A percentile compares a stretch with the other conserved stretches of the same genome.
Conservation (phyloP, 2,113 vertebrate genomes). For the Oenanthe melanoleuca region DNA sequence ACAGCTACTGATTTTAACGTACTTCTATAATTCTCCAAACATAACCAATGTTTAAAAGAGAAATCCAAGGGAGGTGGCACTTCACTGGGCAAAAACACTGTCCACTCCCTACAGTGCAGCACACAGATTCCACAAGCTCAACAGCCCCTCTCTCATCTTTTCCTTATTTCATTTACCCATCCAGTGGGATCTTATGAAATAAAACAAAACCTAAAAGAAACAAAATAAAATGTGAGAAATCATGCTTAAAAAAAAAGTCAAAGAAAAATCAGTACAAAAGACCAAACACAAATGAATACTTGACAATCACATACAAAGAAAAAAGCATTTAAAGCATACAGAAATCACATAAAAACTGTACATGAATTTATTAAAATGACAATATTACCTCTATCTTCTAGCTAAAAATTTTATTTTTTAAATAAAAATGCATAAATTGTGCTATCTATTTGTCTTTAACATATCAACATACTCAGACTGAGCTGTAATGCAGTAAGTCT, state of each 20-base stretch:
- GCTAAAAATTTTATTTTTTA: neutral
- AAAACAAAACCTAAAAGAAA: constrained; percentile 98
- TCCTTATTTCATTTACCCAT: constrained; percentile 85
- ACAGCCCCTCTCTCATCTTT: constrained; percentile 78
- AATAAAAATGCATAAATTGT: neutral
- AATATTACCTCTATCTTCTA: neutral
- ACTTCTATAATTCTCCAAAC: constrained; percentile 55
- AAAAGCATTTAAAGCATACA: constrained; percentile 55
- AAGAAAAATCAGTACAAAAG: constrained; percentile 69
- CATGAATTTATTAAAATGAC: neutral
- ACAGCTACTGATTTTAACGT: constrained; percentile 60
- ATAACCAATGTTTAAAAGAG: constrained; percentile 64
- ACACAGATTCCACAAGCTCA: constrained; percentile 75
- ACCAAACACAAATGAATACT: constrained; percentile 60
- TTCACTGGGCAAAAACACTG: constrained; percentile 69
- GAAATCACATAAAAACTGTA: constrained; percentile 40
- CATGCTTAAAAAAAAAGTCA: constrained; percentile 65
- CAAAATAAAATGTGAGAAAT: constrained; percentile 84
- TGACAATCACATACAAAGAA: constrained; percentile 51
- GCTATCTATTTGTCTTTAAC: neutral
- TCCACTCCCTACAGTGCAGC: constrained; percentile 72
- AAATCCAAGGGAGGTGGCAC: constrained; percentile 61
- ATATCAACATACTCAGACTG: neutral
- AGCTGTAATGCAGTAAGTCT: neutral
- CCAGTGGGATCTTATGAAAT: constrained; percentile 96